Evolutionary conservation across 2,888 invertebrate species (phyloP).

Genomic region (Nemoura dubitans): DNA sequence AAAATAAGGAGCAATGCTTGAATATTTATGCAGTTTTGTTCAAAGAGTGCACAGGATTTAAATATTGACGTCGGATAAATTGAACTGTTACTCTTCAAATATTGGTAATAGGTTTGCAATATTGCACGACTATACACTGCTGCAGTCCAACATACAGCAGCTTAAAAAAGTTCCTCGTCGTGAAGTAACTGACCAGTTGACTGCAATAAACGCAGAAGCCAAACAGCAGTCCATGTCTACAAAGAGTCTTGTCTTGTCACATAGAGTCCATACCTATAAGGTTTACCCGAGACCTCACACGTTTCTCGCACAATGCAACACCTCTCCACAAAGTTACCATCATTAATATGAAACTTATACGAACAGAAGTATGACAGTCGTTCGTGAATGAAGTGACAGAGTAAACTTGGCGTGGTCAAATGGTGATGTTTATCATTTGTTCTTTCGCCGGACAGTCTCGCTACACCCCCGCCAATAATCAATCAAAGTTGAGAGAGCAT

Average conservation of each 20-base stretch:
- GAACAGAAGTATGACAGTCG: slow-evolving; percentile 17
- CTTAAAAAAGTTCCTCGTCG: too few relatives aligned
- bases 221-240: too few relatives aligned
- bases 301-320: background rate
- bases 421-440: slow-evolving; percentile 7
- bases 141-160: too few relatives aligned
- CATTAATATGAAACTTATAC: slow-evolving; percentile 31
- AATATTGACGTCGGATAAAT: background rate
- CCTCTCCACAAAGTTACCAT: background rate
- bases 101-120: background rate
- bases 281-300: background rate
- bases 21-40: background rate
- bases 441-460: background rate
- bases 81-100: background rate
- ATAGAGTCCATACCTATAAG: too few relatives aligned
- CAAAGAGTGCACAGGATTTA: background rate
- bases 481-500: background rate
- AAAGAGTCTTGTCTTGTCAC: too few relatives aligned
- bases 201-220: too few relatives aligned
- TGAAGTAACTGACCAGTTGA: too few relatives aligned
- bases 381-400: background rate
- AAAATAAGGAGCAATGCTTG: background rate
- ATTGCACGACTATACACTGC: background rate
- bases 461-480: slow-evolving; percentile 20
- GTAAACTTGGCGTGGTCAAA: background rate